A percentile compares a stretch with the other conserved stretches of the same genome.
Evolutionary conservation across 1,140 invertebrate genomes (phyloP).

Genomic region (Zophobas morio): DNA sequence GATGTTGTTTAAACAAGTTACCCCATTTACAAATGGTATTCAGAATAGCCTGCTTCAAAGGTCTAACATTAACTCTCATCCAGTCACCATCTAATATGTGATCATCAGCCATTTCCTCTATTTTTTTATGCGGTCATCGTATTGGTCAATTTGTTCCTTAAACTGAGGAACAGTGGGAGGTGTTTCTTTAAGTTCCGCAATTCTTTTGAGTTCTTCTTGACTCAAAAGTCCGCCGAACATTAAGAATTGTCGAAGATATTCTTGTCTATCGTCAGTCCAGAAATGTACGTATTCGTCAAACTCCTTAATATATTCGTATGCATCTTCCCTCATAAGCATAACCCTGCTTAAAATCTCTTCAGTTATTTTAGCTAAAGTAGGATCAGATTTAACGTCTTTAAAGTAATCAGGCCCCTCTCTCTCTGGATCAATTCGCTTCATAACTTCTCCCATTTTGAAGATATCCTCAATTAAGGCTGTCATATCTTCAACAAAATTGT

Average conservation of each 20-base stretch:
- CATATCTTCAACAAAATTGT: conserved; percentile 69
- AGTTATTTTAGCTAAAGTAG: conserved; percentile 74
- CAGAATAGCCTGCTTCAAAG: conserved; percentile 91
- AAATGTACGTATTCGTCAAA: conserved; percentile 88
- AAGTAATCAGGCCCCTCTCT: conserved; percentile 51
- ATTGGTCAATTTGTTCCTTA: conserved; percentile 93
- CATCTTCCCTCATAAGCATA: conserved; percentile 67
- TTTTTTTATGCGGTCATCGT: conserved; percentile 90
- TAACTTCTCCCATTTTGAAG: conserved; percentile 57
- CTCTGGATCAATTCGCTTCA: conserved; percentile 57
- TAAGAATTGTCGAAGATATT: conserved; percentile 72
- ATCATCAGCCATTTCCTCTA: conserved; percentile 60
- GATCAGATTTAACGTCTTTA: conserved; percentile 70
- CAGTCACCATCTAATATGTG: conserved; percentile 61
- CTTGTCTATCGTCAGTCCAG: conserved; percentile 91
- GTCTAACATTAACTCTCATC: conserved; percentile 82
- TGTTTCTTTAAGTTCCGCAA: conserved; percentile 65
- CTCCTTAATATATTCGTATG: conserved; percentile 78
- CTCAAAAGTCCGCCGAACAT: conserved; percentile 75
- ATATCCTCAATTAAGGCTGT: conserved; percentile 59
- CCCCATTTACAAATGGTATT: conserved; percentile 95
- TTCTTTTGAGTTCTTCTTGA: conserved; percentile 87
- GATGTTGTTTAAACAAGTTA: conserved; percentile 94
- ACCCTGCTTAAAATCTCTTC: conserved; percentile 53
- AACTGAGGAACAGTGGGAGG: conserved; percentile 91